phyloP scores from a whole-genome alignment of 2,113 vertebrate genomes.

The Pituophis catenifer region DNA sequence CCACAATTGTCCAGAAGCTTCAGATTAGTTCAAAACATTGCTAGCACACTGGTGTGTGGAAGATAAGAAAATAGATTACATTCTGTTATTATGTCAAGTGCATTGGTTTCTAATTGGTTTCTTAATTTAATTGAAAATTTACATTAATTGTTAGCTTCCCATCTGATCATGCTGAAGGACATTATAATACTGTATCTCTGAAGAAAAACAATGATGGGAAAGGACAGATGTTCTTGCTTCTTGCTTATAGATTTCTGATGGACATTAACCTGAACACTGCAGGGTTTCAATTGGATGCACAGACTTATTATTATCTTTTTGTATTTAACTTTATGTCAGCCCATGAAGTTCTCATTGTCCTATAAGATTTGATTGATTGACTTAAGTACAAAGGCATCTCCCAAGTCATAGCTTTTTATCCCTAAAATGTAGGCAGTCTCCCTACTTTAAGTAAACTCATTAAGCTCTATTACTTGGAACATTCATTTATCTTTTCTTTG shows the following conservation, averaged over 20 bases:
- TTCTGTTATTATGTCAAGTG: background rate
- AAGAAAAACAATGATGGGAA: background rate
- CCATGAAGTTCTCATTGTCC: background rate
- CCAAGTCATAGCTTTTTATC: background rate
- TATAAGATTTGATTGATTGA: background rate
- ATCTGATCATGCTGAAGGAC: background rate
- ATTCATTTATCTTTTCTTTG: background rate
- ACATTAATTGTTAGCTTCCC: background rate
- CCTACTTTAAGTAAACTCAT: no score
- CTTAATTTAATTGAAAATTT: background rate
- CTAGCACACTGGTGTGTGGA: background rate
- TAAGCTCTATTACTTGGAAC: background rate
- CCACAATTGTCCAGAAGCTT: background rate
- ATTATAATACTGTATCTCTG: background rate
- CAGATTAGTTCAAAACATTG: background rate
- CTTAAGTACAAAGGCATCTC: background rate
- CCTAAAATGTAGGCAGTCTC: background rate
- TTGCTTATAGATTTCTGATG: background rate
- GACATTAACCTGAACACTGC: background rate
- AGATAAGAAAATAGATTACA: background rate
- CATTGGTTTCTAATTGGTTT: background rate
- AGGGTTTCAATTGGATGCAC: background rate
- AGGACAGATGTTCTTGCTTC: background rate
- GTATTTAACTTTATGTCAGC: background rate
- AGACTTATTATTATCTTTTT: background rate